These are phyloP conservation scores for Heliconius hortense DNA, from an alignment of 2,888 invertebrate species.

Conservation along the genomic window DNA sequence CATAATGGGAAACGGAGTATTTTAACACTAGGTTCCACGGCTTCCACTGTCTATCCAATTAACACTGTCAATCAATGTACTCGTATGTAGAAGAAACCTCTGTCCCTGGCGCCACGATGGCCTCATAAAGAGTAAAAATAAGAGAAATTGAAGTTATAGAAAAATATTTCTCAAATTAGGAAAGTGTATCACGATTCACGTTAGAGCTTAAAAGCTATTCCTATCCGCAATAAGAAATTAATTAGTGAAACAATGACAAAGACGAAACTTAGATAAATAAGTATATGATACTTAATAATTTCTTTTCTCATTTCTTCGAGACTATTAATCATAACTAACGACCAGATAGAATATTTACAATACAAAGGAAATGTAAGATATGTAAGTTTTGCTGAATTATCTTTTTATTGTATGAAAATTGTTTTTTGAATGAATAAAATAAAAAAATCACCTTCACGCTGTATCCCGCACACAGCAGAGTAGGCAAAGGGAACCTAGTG, in stretches of 20 bases:
- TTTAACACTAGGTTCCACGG: too few species aligned
- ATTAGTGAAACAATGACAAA: constrained; percentile 14
- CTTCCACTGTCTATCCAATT: too few species aligned
- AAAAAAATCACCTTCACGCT: too few species aligned
- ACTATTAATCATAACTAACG: constrained; percentile 13
- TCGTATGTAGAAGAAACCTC: too few species aligned
- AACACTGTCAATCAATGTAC: too few species aligned
- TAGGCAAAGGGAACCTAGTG: too few species aligned
- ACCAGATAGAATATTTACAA: constrained; percentile 8
- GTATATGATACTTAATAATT: constrained; percentile 4
- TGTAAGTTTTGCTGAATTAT: neutral
- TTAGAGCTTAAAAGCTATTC: neutral
- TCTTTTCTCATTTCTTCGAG: constrained; percentile 7
- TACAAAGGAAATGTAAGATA: neutral
- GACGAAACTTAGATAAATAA: constrained; percentile 4
- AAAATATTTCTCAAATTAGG: too few species aligned
- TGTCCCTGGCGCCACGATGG: too few species aligned
- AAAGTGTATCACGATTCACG: neutral
- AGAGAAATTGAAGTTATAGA: too few species aligned
- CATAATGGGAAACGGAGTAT: neutral
- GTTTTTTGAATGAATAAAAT: neutral
- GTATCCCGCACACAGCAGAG: too few species aligned
- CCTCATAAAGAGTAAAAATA: too few species aligned
- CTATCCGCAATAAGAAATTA: neutral
- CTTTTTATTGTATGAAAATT: neutral